Evolutionary conservation across 1,140 invertebrate species (phyloP), one percentile per base, ranked within the genome.

Genomic region (Odontomachus brunneus): DNA sequence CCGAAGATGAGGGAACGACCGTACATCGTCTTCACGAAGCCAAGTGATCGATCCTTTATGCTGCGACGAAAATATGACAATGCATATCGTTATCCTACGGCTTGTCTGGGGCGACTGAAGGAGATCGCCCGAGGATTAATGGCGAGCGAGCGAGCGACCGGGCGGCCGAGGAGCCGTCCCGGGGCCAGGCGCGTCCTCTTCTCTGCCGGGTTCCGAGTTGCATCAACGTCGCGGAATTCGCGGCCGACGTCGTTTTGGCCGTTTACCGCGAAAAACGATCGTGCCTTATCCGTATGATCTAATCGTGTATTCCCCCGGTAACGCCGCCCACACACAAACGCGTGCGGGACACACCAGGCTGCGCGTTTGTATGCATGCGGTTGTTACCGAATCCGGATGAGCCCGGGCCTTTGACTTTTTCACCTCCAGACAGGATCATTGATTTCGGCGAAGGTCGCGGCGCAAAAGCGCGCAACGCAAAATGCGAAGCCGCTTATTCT

Each of bases 341-440:
- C 57, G 44, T 5, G 24, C 26, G n/a, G 12, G 29, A 33, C 19
- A 33, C 19, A 29, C 33, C 38, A n/a, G 49, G 2, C 12, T 15
- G 55, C 22, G 38, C 49, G 71, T 80, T 57, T 55, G 51, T 80
- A 80, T 55, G 38, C 67, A 71, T 57, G 51, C 29, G 73, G 83
- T 87, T 87, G 83, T 87, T 87, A 74, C 85, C 74, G 73, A 87
- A 87, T 84, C 74, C 44, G 59, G 26, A 19, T 49, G 69, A 72
- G 48, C 44, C 55, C 65, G 71, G 63, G 83, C 65, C 85, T 66
- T 88, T 88, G 86, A 88, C 88, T 84, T 82, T 87, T 86, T 88
- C 88, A 89, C 89, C 89, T 90, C 87, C 78, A 89, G 89, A 90
- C 89, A 69, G 75, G 78, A 84, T 73, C 84, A 85, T 88, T 82